Percentiles rank a stretch among this genome's conserved stretches.
Conservation (phyloP, 1,140 invertebrate genomes). For the Lepidostoma basale region DNA sequence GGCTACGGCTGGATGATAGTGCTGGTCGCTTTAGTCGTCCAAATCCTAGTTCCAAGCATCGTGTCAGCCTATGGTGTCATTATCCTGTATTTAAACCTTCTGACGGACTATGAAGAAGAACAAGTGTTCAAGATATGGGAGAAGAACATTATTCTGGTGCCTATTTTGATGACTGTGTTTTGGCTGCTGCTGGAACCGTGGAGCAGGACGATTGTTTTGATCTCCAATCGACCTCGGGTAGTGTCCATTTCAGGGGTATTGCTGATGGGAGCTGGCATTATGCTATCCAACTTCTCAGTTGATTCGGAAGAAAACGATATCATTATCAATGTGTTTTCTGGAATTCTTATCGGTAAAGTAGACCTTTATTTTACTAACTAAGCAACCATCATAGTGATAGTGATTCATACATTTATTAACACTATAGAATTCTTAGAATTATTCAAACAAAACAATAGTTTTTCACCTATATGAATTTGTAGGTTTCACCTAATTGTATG, state of each 20-base stretch:
- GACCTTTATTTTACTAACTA: too few species aligned
- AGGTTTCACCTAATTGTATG: too few species aligned
- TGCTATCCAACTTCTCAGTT: conserved; percentile 56
- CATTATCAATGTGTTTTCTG: conserved; percentile 57
- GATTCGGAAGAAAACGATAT: conserved; percentile 53
- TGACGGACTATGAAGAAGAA: conserved; percentile 53
- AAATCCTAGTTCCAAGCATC: conserved; percentile 63
- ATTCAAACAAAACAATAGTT: too few species aligned
- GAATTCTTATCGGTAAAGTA: conserved; percentile 55
- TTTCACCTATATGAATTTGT: too few species aligned
- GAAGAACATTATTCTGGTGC: conserved; percentile 60
- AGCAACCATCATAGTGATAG: too few species aligned
- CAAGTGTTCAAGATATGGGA: conserved; percentile 58
- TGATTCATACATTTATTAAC: too few species aligned
- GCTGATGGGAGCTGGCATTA: conserved; percentile 55
- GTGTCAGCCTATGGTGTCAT: conserved; percentile 62
- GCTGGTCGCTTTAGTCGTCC: conserved; percentile 63
- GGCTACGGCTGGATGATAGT: conserved; percentile 70
- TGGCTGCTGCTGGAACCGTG: conserved; percentile 62
- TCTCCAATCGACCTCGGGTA: conserved; percentile 61
- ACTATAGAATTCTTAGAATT: too few species aligned
- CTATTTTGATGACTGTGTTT: conserved; percentile 62
- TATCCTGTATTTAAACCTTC: conserved; percentile 55
- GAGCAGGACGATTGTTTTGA: conserved; percentile 60
- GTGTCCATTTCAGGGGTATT: conserved; percentile 59